A percentile compares a stretch with the other conserved stretches of the same genome.
These are phyloP conservation scores for Dasyurus viverrinus DNA, from an alignment of 2,113 vertebrate species.

Conservation along the genomic window DNA sequence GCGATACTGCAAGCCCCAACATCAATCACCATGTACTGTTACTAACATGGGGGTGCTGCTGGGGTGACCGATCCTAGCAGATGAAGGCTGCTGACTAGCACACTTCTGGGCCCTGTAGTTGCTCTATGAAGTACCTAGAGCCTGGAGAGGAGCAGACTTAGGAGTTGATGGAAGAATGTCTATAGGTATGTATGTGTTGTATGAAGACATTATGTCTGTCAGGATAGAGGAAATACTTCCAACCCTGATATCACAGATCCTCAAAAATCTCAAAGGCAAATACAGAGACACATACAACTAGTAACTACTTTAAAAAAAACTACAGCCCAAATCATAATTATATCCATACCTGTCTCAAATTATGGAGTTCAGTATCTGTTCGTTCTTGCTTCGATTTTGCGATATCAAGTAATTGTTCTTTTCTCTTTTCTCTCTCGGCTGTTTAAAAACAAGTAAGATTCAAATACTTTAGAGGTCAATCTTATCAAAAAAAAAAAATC, in stretches of 20 bases:
- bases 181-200: neutral
- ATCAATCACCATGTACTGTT: neutral
- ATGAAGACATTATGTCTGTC: neutral
- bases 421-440: slow-evolving; percentile 90
- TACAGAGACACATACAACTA: neutral
- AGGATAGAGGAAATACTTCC: neutral
- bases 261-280: neutral
- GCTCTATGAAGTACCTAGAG: neutral
- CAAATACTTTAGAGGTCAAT: neutral
- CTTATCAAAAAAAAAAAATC: neutral
- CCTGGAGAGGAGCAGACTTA: neutral
- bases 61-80: neutral
- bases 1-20: neutral
- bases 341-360: slow-evolving; percentile 86
- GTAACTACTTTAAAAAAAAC: neutral
- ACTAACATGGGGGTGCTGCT: neutral
- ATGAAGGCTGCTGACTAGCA: neutral
- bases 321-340: neutral
- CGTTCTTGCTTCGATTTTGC: slow-evolving; percentile 90
- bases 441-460: slow-evolving; percentile 56
- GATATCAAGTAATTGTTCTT: slow-evolving; percentile 89
- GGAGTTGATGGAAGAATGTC: neutral
- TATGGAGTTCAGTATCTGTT: slow-evolving; percentile 86
- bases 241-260: neutral
- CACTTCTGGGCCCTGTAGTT: neutral